Base-by-base conservation (phyloP, 2,113 vertebrate genomes). In the Cygnus atratus region DNA sequence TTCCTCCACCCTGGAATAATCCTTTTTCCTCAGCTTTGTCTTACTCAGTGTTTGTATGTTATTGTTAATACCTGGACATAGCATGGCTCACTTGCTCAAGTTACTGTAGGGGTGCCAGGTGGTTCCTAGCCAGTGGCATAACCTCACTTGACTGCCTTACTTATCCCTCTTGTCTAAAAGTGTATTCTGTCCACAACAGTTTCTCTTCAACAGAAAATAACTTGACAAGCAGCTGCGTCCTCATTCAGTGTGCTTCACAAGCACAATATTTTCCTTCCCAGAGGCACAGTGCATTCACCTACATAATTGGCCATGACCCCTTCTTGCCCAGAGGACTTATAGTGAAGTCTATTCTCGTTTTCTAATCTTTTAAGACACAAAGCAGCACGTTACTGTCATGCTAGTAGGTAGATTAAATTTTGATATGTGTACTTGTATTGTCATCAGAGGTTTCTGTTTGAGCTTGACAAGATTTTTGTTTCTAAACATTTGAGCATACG, bases 381-480 rank as follows among this genome's bases (percentile, higher is more conserved):
- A 89, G 52, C 81, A 84, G 74, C 28, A 93, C 28, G 75, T 89
- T 94, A 19, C 65, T 87, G 84, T 91, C 93, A 80, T 72, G 65
- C 65, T 63, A 87, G 50, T 85, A 95, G 54, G 66, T 82, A 96
- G 86, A 93, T 95, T 61, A 93, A 97, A 94, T 96, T 95, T 96
- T 97, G 94, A 94, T 97, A 88, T 73, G 62, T 89, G 55, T 54
- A 88, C 62, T 97, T 87, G n/a, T 78, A 77, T 97, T 93, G 68
- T 96, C 48, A 20, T 95, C 46, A 48, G 61, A 92, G 46, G 39
- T 96, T 95, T 96, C 85, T 91, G 13, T 91, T 66, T 68, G 61
- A 96, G 87, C 70, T 86, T 95, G 67, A 85, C 83, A 93, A 96
- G 86, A 79, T 90, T 97, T 61, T 93, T 95, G 33, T 93, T 97